phyloP scores from a whole-genome alignment of 2,888 invertebrate species.

The Siphlonurus alternatus region DNA sequence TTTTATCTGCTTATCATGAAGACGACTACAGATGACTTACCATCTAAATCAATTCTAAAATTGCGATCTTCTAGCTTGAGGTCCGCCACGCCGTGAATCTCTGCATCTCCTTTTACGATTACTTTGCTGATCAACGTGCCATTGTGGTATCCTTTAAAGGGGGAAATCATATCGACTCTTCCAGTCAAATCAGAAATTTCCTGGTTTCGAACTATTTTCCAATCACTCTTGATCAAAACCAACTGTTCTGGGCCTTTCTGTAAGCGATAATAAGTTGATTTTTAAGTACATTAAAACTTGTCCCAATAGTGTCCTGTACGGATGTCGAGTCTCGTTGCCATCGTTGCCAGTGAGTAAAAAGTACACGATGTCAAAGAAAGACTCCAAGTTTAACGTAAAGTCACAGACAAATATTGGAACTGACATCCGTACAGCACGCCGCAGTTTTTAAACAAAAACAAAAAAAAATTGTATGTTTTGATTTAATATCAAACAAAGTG shows the following conservation, averaged over 20 bases:
- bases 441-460: too few species aligned
- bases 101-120: constrained; percentile 40
- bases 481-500: too few species aligned
- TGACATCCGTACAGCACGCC: too few species aligned
- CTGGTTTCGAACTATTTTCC: constrained; percentile 38
- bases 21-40: constrained; percentile 24
- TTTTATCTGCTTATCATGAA: too few species aligned
- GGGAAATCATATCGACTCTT: constrained; percentile 43
- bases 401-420: too few species aligned
- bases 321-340: too few species aligned
- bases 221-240: constrained; percentile 50
- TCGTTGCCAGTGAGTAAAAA: too few species aligned
- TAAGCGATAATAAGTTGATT: background rate
- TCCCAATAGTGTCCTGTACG: too few species aligned
- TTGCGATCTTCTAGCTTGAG: constrained; percentile 52
- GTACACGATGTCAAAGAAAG: too few species aligned
- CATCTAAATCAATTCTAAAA: constrained; percentile 45
- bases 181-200: constrained; percentile 44
- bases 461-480: too few species aligned
- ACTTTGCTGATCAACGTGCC: constrained; percentile 51
- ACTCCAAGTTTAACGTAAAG: too few species aligned
- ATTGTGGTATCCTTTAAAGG: constrained; percentile 49
- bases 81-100: constrained; percentile 49
- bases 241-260: constrained; percentile 35
- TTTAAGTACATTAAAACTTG: background rate